These are phyloP conservation scores for Invenusta paracnida DNA, from an alignment of 2,888 invertebrate genomes.

Conservation along the genomic window DNA sequence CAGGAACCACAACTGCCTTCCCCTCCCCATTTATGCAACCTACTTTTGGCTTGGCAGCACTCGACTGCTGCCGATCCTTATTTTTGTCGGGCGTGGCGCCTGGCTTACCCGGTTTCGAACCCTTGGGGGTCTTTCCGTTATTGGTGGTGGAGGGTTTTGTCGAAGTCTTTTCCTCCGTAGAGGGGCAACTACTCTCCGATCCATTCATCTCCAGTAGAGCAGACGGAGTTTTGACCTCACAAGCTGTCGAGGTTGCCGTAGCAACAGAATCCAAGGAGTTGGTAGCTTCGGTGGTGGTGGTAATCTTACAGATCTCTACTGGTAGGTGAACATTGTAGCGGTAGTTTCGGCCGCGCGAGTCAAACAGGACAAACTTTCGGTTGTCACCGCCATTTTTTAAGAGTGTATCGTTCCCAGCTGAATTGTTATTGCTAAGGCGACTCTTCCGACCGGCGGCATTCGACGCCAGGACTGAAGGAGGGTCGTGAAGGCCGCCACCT, in stretches of 20 bases:
- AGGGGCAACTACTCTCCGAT: not conserved
- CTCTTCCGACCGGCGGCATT: not conserved
- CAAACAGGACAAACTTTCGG: constrained; percentile 1
- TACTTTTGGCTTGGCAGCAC: not conserved
- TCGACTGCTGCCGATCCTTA: not conserved
- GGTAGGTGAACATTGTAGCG: not conserved
- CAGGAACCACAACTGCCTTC: constrained; percentile 4
- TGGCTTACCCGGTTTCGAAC: not conserved
- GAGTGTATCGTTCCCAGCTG: not conserved
- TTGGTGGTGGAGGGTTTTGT: not conserved
- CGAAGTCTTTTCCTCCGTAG: not conserved
- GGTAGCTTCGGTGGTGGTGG: not conserved
- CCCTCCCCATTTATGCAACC: not conserved
- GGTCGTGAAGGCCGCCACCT: not conserved
- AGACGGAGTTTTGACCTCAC: not conserved
- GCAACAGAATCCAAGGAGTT: not conserved
- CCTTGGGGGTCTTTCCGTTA: not conserved
- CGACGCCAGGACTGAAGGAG: too few species aligned
- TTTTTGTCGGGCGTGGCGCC: not conserved
- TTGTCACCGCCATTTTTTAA: too few species aligned
- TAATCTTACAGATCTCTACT: not conserved
- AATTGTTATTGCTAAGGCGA: not conserved
- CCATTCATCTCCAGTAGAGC: not conserved
- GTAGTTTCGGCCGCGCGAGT: not conserved
- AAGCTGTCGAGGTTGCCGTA: not conserved